A percentile compares a stretch with the other conserved stretches of the same genome.
These are phyloP conservation scores for Microctonus aethiopoides DNA, from an alignment of 2,888 invertebrate genomes.

Conservation along the genomic window DNA sequence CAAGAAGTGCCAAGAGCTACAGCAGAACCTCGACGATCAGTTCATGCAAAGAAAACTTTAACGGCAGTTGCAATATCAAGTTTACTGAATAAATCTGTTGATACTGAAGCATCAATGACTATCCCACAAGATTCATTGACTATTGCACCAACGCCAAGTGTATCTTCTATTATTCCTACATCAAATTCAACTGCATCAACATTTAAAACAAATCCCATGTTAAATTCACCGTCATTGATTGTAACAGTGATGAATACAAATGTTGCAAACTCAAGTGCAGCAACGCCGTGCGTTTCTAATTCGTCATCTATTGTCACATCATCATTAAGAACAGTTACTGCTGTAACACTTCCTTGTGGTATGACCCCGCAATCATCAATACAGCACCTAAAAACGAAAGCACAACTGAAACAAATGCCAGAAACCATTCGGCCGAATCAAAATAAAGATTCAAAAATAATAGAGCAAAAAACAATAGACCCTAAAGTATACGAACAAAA, in stretches of 20 bases:
- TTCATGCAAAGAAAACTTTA: not conserved
- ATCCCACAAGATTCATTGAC: not conserved
- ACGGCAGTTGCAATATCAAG: not conserved
- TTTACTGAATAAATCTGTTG: not conserved
- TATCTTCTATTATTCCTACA: not conserved
- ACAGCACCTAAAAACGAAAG: constrained; percentile 50
- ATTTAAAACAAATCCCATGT: not conserved
- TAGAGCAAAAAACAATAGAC: not conserved
- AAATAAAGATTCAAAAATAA: not conserved
- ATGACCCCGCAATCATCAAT: constrained; percentile 8
- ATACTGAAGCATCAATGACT: not conserved
- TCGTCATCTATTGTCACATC: not conserved
- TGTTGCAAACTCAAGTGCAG: not conserved
- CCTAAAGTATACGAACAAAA: too few species aligned
- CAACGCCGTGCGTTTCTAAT: not conserved
- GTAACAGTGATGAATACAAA: not conserved
- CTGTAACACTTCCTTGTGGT: not conserved
- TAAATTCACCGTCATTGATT: not conserved
- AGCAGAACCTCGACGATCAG: not conserved
- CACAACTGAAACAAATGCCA: constrained; percentile 56
- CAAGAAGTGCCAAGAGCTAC: not conserved
- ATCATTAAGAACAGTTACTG: not conserved
- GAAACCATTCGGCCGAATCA: constrained; percentile 31
- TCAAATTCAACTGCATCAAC: not conserved
- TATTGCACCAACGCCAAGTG: not conserved